phyloP scores from a whole-genome alignment of 1,140 invertebrate species.

The Metopolophium dirhodum region DNA sequence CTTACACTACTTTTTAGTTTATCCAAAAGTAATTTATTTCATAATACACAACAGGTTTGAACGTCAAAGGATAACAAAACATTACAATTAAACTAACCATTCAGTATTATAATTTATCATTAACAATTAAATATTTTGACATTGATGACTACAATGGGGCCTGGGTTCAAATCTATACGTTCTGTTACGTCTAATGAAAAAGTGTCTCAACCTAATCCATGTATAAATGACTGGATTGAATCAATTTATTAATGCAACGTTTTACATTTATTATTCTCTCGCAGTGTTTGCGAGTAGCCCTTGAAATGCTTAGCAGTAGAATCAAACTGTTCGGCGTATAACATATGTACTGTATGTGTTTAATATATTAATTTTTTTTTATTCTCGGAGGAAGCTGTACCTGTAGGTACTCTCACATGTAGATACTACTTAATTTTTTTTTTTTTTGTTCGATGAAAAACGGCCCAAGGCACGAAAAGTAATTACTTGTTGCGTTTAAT shows the following conservation, averaged over 20 bases:
- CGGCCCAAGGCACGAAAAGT: conserved; percentile 41
- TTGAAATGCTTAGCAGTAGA: not conserved
- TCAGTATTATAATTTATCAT: not conserved
- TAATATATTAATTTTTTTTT: not conserved
- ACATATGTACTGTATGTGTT: not conserved
- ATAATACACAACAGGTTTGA: not conserved
- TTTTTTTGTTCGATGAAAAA: conserved; percentile 50
- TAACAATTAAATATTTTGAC: conserved; percentile 11
- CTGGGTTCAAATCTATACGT: not conserved
- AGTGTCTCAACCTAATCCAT: not conserved
- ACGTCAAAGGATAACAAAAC: not conserved
- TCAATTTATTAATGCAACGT: not conserved
- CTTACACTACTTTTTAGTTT: not conserved
- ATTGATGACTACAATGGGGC: not conserved
- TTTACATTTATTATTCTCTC: not conserved
- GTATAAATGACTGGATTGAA: not conserved
- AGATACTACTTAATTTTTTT: not conserved
- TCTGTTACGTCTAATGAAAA: not conserved
- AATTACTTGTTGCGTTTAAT: conserved; percentile 51
- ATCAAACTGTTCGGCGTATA: not conserved
- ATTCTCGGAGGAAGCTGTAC: conserved; percentile 9
- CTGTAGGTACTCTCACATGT: not conserved
- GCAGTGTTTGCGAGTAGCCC: not conserved
- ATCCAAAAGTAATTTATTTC: not conserved
- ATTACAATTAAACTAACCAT: not conserved